These are phyloP conservation scores for Oreotrochilus melanogaster DNA, from an alignment of 2,113 vertebrate genomes.

Conservation along the genomic window DNA sequence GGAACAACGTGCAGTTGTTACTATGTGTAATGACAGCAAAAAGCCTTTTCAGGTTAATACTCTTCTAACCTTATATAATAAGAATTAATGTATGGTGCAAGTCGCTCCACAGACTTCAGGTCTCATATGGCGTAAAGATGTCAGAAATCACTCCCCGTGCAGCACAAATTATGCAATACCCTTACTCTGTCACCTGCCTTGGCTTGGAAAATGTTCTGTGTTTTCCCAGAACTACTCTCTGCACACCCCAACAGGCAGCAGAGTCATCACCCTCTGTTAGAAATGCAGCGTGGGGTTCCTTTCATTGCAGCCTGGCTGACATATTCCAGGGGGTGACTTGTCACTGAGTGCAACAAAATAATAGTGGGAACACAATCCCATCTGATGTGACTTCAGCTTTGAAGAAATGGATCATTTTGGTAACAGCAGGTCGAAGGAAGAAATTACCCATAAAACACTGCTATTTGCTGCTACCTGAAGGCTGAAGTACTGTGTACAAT, in stretches of 20 bases:
- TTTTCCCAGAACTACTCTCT: background rate
- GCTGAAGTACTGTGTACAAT: background rate
- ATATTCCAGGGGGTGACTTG: background rate
- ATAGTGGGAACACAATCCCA: background rate
- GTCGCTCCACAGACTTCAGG: background rate
- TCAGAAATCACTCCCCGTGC: background rate
- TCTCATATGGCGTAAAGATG: background rate
- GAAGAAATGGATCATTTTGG: conserved; percentile 33
- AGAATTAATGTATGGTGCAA: background rate
- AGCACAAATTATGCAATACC: background rate
- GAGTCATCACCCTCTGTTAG: background rate
- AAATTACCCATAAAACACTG: conserved; percentile 33
- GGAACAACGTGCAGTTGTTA: background rate
- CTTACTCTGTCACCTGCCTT: background rate
- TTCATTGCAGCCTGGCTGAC: background rate
- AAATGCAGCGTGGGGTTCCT: background rate
- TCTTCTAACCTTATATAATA: background rate
- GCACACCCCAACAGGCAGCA: background rate
- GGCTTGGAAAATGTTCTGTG: background rate
- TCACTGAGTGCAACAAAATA: background rate
- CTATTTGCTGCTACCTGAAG: background rate
- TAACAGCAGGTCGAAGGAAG: conserved; percentile 18
- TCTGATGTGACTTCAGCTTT: background rate
- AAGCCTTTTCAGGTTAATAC: background rate
- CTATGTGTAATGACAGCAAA: background rate